These are phyloP conservation scores for Dicerorhinus sumatrensis DNA, from an alignment of 2,113 vertebrate species.

Conservation along the genomic window DNA sequence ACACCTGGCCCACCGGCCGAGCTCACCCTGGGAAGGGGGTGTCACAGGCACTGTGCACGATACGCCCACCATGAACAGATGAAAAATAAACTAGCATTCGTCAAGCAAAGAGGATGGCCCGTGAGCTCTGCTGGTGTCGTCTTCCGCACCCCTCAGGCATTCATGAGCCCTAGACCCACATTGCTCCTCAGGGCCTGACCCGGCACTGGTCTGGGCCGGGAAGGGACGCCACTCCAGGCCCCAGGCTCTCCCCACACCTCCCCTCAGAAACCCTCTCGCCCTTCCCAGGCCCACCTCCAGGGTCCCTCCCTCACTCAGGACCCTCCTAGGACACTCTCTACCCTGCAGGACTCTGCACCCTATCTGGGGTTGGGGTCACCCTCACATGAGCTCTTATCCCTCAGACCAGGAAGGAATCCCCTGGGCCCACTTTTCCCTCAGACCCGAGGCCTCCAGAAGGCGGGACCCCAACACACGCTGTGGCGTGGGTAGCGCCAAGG, in stretches of 20 bases:
- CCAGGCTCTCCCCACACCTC: too few relatives aligned
- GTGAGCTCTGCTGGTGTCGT: background rate
- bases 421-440: background rate
- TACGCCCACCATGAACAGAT: fast-evolving
- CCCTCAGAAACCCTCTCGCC: background rate
- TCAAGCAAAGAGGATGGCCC: background rate
- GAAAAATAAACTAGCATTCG: background rate
- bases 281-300: background rate
- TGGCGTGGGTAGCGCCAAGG: fast-evolving
- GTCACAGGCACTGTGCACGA: fast-evolving
- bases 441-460: background rate
- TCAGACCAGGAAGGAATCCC: background rate
- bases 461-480: fast-evolving
- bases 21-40: background rate
- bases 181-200: background rate
- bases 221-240: background rate
- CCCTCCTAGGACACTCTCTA: fast-evolving
- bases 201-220: fast-evolving
- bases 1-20: too few relatives aligned
- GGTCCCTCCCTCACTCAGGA: background rate
- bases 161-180: too few relatives aligned
- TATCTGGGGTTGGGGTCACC: background rate
- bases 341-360: background rate
- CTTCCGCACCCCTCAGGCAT: fast-evolving
- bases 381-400: background rate